Evolutionary conservation across 1,140 invertebrate genomes (phyloP), one percentile per base, ranked within the genome.

Genomic region (Drosophila funebris): DNA sequence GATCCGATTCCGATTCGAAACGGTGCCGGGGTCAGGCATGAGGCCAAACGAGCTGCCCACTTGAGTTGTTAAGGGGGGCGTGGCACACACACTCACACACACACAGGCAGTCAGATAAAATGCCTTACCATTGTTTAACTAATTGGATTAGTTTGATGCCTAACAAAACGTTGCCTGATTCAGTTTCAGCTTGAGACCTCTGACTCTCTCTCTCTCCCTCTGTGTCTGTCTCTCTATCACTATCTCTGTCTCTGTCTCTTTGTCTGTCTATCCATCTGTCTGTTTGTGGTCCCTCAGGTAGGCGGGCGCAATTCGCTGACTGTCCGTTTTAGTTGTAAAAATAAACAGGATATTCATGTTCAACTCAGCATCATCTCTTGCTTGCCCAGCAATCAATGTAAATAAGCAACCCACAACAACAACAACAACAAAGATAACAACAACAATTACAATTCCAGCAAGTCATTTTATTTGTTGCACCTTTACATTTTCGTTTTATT

Each of bases 121-220:
- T 71, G 62, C 56, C 18, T 20, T 18, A 43, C 36, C 46, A 73
- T 82, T 82, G 78, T 82, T 67, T 74, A 77, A 82, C 78, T 82
- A 82, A 82, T 82, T 82, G 78, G 78, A 82, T 82, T 82, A 82
- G 52, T 66, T 77, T 82, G 78, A 82, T 82, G 78, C 78, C 74
- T 64, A 71, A 74, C 78, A 73, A 62, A 58, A 52, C 33, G 31
- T 13, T 22, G 33, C 20, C 52, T 37, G 52, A 24, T 31, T 41
- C 48, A 18, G 52, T 20, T 37, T 57, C 37, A 29, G n/a, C 13
- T 33, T 13, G 36, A 14, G 33, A 14, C 43, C 41, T 4, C 18
- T 22, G 41, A 22, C 43, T 11, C 6, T 24, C 43, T 11, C 9
- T 24, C 7, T 0, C 18, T 33, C 31, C n/a, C n/a, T n/a, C n/a